Evolutionary conservation across 2,888 invertebrate species (phyloP).

Genomic region (Gryllus longicercus): DNA sequence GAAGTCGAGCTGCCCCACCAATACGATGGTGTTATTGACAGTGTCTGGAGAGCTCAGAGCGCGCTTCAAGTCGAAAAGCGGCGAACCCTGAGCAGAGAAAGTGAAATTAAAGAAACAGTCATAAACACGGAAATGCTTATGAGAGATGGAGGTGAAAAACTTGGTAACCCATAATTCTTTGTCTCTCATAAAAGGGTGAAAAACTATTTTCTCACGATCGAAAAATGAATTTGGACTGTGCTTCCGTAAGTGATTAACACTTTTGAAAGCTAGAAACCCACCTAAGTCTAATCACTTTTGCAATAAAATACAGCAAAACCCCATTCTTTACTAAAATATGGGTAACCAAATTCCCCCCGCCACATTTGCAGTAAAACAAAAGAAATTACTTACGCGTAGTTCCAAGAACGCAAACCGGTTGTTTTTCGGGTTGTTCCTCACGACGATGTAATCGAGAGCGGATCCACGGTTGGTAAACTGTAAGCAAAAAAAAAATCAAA

Average conservation of each 20-base stretch:
- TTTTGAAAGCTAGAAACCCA: too few relatives aligned
- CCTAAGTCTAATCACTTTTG: too few relatives aligned
- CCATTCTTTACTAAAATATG: too few relatives aligned
- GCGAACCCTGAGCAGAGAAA: conserved; percentile 59
- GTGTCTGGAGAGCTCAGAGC: conserved; percentile 65
- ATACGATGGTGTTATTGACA: conserved; percentile 74
- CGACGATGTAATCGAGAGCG: conserved; percentile 77
- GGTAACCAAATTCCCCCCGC: too few relatives aligned
- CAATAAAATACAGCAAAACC: too few relatives aligned
- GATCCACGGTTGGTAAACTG: conserved; percentile 75
- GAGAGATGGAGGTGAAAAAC: too few relatives aligned
- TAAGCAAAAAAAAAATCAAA: conserved; percentile 38
- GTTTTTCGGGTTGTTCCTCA: conserved; percentile 72
- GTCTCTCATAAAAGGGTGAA: too few relatives aligned
- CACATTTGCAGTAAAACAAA: too few relatives aligned
- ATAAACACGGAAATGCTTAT: not conserved
- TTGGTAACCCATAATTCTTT: too few relatives aligned
- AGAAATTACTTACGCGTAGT: conserved; percentile 62
- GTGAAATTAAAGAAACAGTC: conserved; percentile 28
- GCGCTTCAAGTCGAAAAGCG: conserved; percentile 43
- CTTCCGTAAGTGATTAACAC: too few relatives aligned
- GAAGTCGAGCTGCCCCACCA: conserved; percentile 78
- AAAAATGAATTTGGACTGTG: too few relatives aligned
- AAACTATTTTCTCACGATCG: too few relatives aligned
- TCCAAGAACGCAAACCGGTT: conserved; percentile 78